Evolutionary conservation across 2,888 invertebrate species (phyloP).

Genomic region (Dendrolimus pini): DNA sequence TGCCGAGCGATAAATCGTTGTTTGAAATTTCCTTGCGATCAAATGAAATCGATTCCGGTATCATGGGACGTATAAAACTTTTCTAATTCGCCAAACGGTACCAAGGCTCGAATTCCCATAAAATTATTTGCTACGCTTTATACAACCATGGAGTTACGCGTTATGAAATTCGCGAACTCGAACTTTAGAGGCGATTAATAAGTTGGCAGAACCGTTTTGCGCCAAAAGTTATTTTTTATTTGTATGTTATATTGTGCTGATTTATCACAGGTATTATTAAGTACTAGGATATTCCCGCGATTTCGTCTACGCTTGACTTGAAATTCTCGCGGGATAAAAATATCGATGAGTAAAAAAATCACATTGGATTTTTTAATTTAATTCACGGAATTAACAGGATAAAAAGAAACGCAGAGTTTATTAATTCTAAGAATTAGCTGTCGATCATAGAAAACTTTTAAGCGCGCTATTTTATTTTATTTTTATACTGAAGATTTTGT

Average conservation of each 20-base stretch:
- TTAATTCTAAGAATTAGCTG: too few species aligned
- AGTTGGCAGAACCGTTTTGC: not conserved
- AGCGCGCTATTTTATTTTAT: too few species aligned
- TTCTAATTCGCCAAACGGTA: slow-evolving; percentile 44
- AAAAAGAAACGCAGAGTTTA: too few species aligned
- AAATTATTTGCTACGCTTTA: slow-evolving; percentile 21
- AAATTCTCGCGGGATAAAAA: too few species aligned
- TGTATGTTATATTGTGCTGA: too few species aligned
- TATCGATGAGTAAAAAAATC: too few species aligned
- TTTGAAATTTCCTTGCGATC: not conserved
- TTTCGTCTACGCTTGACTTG: too few species aligned
- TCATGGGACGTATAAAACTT: slow-evolving; percentile 43
- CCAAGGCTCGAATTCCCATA: slow-evolving; percentile 13
- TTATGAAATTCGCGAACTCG: not conserved
- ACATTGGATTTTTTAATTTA: too few species aligned
- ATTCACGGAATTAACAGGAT: too few species aligned
- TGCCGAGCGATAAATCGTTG: not conserved
- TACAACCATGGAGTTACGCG: slow-evolving; percentile 1
- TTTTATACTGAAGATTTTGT: too few species aligned
- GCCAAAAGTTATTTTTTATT: not conserved
- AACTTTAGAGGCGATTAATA: not conserved
- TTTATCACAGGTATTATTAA: not conserved
- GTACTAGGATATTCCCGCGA: too few species aligned
- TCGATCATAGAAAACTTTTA: too few species aligned
- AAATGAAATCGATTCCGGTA: slow-evolving; percentile 23